A percentile compares a stretch with the other conserved stretches of the same genome.
Evolutionary conservation across 2,113 vertebrate species (phyloP).

Genomic region (Mirza zaza): DNA sequence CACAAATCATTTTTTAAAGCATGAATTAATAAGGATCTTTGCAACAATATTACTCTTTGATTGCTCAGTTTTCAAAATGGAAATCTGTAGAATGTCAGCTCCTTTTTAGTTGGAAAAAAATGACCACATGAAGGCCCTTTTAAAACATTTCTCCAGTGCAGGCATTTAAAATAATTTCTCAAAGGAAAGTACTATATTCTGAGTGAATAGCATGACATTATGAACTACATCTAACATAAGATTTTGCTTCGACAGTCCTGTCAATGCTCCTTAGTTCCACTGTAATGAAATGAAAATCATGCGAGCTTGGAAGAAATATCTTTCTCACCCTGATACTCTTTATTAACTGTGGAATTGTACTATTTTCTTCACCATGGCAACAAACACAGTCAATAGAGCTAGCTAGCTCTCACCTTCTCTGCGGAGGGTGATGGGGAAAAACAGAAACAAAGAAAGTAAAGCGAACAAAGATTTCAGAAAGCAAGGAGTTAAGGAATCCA

Average conservation of each 20-base stretch:
- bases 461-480: background rate
- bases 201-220: slow-evolving; percentile 58
- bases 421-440: slow-evolving; percentile 42
- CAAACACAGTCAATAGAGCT: slow-evolving; percentile 30
- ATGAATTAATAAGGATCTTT: slow-evolving; percentile 52
- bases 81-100: slow-evolving; percentile 59
- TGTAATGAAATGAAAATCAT: slow-evolving; percentile 63
- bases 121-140: slow-evolving; percentile 29
- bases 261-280: slow-evolving; percentile 36
- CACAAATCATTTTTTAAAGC: slow-evolving; percentile 31
- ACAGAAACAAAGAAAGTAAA: slow-evolving; percentile 36
- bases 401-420: slow-evolving; percentile 35
- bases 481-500: background rate
- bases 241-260: slow-evolving; percentile 50
- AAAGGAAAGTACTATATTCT: slow-evolving; percentile 49
- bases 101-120: slow-evolving; percentile 55
- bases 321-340: slow-evolving; percentile 47
- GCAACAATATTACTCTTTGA: slow-evolving; percentile 58
- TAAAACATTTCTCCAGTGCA: slow-evolving; percentile 34
- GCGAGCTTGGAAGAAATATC: slow-evolving; percentile 41
- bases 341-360: slow-evolving; percentile 61
- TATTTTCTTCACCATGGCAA: slow-evolving; percentile 77
- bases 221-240: slow-evolving; percentile 53
- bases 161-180: slow-evolving; percentile 72
- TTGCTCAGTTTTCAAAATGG: slow-evolving; percentile 46